Evolutionary conservation across 1,140 invertebrate genomes (phyloP), one percentile per base, ranked within the genome.

Genomic region (Batillaria attramentaria): DNA sequence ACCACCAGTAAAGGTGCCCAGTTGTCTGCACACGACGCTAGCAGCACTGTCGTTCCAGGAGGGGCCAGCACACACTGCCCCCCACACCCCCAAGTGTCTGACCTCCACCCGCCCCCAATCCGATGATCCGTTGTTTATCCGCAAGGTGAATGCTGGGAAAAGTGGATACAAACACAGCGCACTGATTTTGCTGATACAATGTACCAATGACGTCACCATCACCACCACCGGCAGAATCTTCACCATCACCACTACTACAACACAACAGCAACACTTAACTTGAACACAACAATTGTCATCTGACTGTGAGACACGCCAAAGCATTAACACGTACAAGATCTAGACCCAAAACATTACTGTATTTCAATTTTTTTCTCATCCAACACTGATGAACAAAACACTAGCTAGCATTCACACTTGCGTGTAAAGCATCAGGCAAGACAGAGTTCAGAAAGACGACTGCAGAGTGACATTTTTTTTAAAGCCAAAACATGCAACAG

Each of bases 31-130:
- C 8, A 81, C 69, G 13, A 88, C 86, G 16, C 74, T 78, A 13
- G 87, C 86, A 3, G 85, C 84, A 20, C 46, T 82, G 66, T 86
- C 83, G 78, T 87, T 82, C 84, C 87, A 88, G 79, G 85, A 81
- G 18, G n/a, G 20, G 5, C 81, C 81, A 41, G 82, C 80, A 78
- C 83, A 86, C 6, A 87, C 82, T 10, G 84, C 81, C 57, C 86
- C 86, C 85, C 84, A 85, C 0, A 84, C 74, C 10, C 84, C 84
- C 24, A 79, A 54, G 28, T 80, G 77, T 41, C 77, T 60, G 5
- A 85, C 86, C 76, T 81, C 84, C 5, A 85, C 84, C 46, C 83
- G 81, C 24, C 84, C 84, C 82, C 82, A 85, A 43, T 72, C 33
- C 16, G 50, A 39, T 13, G 80, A 75, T 10, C 80, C 80, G 31